These are phyloP conservation scores for Cremastinae sp. DNA, from an alignment of 2,888 invertebrate genomes.

Conservation along the genomic window DNA sequence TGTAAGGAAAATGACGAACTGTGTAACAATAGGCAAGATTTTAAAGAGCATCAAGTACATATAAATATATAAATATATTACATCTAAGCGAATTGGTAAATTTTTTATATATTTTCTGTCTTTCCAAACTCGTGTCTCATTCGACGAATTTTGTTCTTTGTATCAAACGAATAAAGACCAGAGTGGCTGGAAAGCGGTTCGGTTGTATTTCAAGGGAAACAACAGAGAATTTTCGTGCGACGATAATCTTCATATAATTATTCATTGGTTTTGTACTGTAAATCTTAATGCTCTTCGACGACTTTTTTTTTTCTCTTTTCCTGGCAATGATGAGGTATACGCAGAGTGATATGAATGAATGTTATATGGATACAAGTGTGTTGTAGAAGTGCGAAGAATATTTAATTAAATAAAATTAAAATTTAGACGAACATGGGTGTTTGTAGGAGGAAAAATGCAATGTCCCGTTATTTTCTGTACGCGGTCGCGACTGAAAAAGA, in stretches of 20 bases:
- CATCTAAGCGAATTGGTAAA: constrained; percentile 33
- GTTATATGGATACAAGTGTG: constrained; percentile 74
- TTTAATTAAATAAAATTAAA: constrained; percentile 79
- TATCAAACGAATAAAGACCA: constrained; percentile 8
- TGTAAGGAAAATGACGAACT: constrained; percentile 45
- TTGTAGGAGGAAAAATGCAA: constrained; percentile 14
- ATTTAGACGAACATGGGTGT: constrained; percentile 67
- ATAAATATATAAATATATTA: constrained; percentile 9
- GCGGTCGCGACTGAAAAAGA: neutral
- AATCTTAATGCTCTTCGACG: constrained; percentile 51
- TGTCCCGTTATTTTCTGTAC: constrained; percentile 3
- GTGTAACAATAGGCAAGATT: constrained; percentile 47
- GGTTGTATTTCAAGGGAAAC: constrained; percentile 17
- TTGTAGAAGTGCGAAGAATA: constrained; percentile 78
- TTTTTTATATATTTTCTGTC: constrained; percentile 25
- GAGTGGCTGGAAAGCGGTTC: constrained; percentile 12
- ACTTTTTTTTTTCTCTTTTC: constrained; percentile 61
- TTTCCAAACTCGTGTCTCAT: constrained; percentile 15
- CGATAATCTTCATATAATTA: constrained; percentile 10
- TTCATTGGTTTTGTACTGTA: constrained; percentile 46
- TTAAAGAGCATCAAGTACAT: constrained; percentile 52
- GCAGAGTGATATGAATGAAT: constrained; percentile 73
- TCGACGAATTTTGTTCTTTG: constrained; percentile 12
- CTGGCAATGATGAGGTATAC: constrained; percentile 66
- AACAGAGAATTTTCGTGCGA: constrained; percentile 26